Conservation (phyloP, 2,797 vertebrate genomes). For the Anisognathus igniventris region DNA sequence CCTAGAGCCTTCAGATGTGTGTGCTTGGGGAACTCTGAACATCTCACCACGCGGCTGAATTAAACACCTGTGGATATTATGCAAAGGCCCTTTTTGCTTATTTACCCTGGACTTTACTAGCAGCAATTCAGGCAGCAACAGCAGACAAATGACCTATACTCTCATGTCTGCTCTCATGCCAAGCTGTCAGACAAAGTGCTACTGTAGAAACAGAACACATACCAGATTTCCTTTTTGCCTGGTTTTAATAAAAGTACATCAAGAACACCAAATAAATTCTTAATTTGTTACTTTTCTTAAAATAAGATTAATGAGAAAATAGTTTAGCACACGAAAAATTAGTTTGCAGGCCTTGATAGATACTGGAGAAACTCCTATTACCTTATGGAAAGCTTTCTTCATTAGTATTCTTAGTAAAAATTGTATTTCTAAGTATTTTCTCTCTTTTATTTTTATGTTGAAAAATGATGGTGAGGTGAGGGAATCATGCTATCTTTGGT, state of each 20-base stretch:
- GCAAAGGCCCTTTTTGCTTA: no score
- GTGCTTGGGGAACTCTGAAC: no score
- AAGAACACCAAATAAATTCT: not conserved
- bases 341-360: not conserved
- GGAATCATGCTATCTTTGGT: not conserved
- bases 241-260: not conserved
- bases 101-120: no score
- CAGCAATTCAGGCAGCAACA: no score
- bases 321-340: not conserved
- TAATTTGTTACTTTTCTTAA: not conserved
- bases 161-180: not conserved
- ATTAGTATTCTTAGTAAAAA: not conserved
- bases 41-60: no score
- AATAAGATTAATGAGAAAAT: not conserved
- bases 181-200: not conserved
- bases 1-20: no score
- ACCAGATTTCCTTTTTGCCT: not conserved
- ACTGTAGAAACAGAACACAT: not conserved
- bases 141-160: not conserved
- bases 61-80: no score
- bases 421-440: not conserved
- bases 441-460: not conserved
- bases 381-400: not conserved
- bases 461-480: not conserved
- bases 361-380: not conserved